These are phyloP conservation scores for Eupithecia insigniata DNA, from an alignment of 2,888 invertebrate genomes.

Conservation along the genomic window DNA sequence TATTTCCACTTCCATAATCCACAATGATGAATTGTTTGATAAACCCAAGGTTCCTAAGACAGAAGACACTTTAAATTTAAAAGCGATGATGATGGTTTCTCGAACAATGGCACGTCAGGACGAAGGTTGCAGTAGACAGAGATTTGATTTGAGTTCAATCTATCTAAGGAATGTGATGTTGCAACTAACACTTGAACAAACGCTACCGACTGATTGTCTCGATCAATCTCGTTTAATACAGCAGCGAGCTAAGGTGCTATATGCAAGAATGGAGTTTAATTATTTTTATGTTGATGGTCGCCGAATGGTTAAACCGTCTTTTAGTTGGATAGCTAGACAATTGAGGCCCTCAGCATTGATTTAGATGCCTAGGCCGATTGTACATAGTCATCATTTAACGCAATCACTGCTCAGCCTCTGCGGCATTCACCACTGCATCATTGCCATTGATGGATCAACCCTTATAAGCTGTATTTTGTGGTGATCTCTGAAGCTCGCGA, in stretches of 20 bases:
- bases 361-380: not conserved
- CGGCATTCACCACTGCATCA: too few species aligned
- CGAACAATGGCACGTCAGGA: slow-evolving; percentile 16
- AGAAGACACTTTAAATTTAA: not conserved
- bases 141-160: slow-evolving; percentile 19
- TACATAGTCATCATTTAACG: too few species aligned
- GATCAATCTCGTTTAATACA: not conserved
- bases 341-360: not conserved
- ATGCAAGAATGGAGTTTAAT: too few species aligned
- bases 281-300: not conserved
- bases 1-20: not conserved
- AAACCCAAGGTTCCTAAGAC: slow-evolving; percentile 8
- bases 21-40: not conserved
- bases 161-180: slow-evolving; percentile 11
- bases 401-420: not conserved
- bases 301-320: too few species aligned
- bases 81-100: slow-evolving; percentile 4
- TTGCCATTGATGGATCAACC: too few species aligned
- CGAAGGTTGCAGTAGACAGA: slow-evolving; percentile 3
- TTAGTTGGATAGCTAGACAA: not conserved
- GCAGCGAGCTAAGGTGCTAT: not conserved
- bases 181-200: slow-evolving; percentile 19
- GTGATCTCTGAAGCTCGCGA: too few species aligned
- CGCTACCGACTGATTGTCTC: slow-evolving; percentile 4
- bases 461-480: too few species aligned